Percentiles rank a stretch among this genome's conserved stretches.
phyloP scores from a whole-genome alignment of 1,140 invertebrate species.

The Sitophilus oryzae region DNA sequence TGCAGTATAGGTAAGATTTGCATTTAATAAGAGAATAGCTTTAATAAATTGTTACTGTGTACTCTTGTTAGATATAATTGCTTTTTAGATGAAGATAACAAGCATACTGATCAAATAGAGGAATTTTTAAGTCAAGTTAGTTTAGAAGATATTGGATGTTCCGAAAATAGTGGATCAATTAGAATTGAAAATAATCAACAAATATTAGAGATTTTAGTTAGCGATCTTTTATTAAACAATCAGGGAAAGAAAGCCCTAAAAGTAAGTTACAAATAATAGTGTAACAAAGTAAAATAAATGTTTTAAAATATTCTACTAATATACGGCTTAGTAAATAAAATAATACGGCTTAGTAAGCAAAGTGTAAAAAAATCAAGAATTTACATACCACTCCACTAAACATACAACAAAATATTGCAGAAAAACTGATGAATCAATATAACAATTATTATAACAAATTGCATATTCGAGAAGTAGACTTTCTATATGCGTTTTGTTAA shows the following conservation, averaged over 20 bases:
- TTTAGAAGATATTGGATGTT: slow-evolving; percentile 38
- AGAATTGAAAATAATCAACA: slow-evolving; percentile 47
- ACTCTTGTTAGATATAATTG: no score
- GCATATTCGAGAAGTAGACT: no score
- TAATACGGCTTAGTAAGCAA: no score
- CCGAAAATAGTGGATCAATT: slow-evolving; percentile 44
- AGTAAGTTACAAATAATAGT: slow-evolving; percentile 31
- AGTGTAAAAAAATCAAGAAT: no score
- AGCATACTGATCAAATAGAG: slow-evolving; percentile 63
- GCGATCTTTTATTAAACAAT: slow-evolving; percentile 50
- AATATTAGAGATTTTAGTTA: slow-evolving; percentile 50
- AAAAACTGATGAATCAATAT: no score
- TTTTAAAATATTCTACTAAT: neutral
- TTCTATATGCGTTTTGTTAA: no score
- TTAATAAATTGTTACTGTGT: no score
- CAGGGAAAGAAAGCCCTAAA: slow-evolving; percentile 53
- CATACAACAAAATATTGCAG: no score
- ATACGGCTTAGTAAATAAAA: no score
- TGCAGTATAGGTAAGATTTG: slow-evolving; percentile 53
- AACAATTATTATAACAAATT: no score
- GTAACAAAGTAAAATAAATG: neutral
- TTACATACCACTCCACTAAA: no score
- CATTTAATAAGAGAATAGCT: neutral
- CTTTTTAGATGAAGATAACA: slow-evolving; percentile 59
- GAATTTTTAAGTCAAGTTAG: slow-evolving; percentile 52